A percentile compares a stretch with the other conserved stretches of the same genome.
Conservation (phyloP, 2,113 vertebrate genomes). For the Cynopterus brachyotis region DNA sequence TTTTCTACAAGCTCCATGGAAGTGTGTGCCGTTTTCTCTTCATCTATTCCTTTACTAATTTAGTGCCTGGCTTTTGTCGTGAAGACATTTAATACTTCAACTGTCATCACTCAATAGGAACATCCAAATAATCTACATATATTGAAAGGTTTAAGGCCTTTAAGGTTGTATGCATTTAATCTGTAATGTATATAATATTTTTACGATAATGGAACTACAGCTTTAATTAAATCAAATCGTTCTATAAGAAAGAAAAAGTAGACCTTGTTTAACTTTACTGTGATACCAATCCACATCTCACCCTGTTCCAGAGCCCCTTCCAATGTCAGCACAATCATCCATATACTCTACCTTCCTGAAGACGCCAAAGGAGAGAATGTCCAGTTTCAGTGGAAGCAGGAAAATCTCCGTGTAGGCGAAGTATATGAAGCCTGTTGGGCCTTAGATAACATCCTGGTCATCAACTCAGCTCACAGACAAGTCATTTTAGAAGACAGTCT, state of each 20-base stretch:
- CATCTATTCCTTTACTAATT: neutral
- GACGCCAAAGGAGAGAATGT: constrained; percentile 88
- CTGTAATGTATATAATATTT: neutral
- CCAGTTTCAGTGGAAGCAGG: constrained; percentile 95
- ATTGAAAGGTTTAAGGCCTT: neutral
- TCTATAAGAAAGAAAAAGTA: neutral
- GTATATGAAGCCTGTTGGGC: constrained; percentile 98
- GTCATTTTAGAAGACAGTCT: constrained; percentile 94
- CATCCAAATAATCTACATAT: neutral
- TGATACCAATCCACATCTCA: neutral
- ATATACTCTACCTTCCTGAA: constrained; percentile 93
- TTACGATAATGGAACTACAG: neutral
- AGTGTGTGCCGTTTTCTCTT: neutral
- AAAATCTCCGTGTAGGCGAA: constrained; percentile 87
- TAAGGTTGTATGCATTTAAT: neutral
- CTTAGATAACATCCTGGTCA: constrained; percentile 94
- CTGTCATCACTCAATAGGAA: neutral
- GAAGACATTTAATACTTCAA: neutral
- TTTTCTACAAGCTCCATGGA: neutral
- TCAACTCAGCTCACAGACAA: constrained; percentile 92
- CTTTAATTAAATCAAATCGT: constrained; percentile 6
- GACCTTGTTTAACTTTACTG: neutral
- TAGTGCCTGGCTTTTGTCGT: neutral
- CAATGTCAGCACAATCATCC: constrained; percentile 94
- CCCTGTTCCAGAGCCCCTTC: constrained; percentile 89